Base-by-base conservation (phyloP, 1,140 invertebrate species). In the Drosophila pruinosa region DNA sequence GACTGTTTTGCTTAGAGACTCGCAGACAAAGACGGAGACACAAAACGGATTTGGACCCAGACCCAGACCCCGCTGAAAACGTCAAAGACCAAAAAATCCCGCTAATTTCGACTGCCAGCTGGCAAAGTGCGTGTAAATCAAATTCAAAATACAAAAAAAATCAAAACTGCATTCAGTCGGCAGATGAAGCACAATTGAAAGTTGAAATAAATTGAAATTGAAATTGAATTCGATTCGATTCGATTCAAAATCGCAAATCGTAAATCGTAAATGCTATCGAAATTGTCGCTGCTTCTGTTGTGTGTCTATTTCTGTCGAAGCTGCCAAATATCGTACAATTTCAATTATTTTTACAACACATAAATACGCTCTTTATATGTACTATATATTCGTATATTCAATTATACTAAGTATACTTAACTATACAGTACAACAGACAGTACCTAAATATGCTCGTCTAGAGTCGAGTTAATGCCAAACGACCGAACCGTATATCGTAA, bases 281-380 rank as follows among this genome's bases (percentile, higher is more conserved):
- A 63, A 47, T 50, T 58, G 62, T 71, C 45, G 63, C 76, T 71
- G 53, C 47, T 67, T 75, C 65, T 86, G 77, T 88, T 78, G 77
- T 78, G 75, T 85, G 73, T 88, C 82, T 86, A 86, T 86, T 86
- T 86, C 82, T 85, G 82, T 88, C 82, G 82, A 88, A 78, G 82
- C 81, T 77, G 82, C 82, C 82, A 78, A 85, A 81, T 72, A 70
- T 86, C 74, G 80, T 88, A 86, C 82, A 86, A 88, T 86, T 85
- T 85, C 77, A 88, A 85, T 75, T 85, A 85, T 85, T 88, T 81
- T 78, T 81, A 85, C 81, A 86, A 86, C 73, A 85, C 81, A 81
- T 74, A 76, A 80, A 73, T 80, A 80, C 81, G 79, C 72, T 83
- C 79, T 72, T 67, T 75, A 70, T 70, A 63, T 63, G 21, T 65